Base-by-base conservation (phyloP, 2,797 vertebrate genomes). In the Leucoraja ocellata region DNA sequence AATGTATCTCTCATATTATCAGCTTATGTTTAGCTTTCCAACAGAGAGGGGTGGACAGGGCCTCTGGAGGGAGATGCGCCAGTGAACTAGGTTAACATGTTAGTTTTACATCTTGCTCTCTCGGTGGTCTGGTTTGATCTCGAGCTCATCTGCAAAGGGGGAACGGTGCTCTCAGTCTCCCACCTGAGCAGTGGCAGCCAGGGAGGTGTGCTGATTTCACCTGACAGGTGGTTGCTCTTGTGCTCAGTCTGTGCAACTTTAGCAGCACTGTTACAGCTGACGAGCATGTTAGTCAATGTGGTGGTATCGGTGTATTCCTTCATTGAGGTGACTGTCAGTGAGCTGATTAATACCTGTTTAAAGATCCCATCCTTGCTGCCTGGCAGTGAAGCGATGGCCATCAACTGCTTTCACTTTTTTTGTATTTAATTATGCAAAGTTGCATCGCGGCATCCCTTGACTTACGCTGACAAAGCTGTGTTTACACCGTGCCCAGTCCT, bases 11-110 rank as follows among this genome's bases (percentile, higher is more conserved):
- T 74, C 71, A 74, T 74, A 58, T 78, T 78, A 9, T 78, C 9
- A 28, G 10, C 76, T n/a, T 0, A 0, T 11, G 0, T 7, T 28
- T 32, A 8, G 28, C 8, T 0, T 32, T 10, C 11, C 14, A 14
- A n/a, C 76, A 32, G 76, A 32, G 28, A 13, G n/a, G 76, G 28
- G 76, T 36, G 76, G 76, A 32, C 76, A 32, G 76, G n/a, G 14
- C 76, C 16, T 78, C 76, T 36, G 76, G 8, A 78, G 76, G 76
- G 76, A 76, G 74, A n/a, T 32, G 76, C 4, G 9, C 28, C 76
- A 32, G 76, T 78, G n/a, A n/a, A 32, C 76, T 9, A 32, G 32
- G 76, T 78, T 78, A 11, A 78, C 10, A 13, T 9, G n/a, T 78
- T 4, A 78, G 76, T 78, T 36, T 77, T 11, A 32, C 10, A 32